Percentiles rank a stretch among this genome's conserved stretches.
phyloP scores from a whole-genome alignment of 1,140 invertebrate species.

The Andricus grossulariae region DNA sequence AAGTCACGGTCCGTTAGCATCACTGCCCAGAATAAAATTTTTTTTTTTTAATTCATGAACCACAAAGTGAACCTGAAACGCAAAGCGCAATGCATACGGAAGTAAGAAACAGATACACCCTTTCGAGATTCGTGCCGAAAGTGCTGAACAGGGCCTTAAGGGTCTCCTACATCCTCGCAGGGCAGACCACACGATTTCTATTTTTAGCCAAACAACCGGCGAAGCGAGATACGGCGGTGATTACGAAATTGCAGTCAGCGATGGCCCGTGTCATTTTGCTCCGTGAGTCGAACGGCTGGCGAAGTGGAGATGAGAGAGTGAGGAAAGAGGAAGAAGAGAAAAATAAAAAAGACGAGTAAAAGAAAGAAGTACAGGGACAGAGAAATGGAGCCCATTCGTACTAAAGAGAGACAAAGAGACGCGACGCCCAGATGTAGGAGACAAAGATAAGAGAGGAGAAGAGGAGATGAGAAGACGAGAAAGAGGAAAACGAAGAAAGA shows the following conservation, averaged over 20 bases:
- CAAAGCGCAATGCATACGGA: slow-evolving; percentile 8
- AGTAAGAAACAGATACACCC: slow-evolving; percentile 1
- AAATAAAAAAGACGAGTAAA: background rate
- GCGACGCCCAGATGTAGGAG: too few relatives aligned
- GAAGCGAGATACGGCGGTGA: slow-evolving; percentile 18
- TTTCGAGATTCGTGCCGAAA: slow-evolving; percentile 20
- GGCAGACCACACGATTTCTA: slow-evolving; percentile 16
- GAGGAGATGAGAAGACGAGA: background rate
- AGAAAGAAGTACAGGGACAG: slow-evolving; percentile 6
- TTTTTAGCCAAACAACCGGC: slow-evolving; percentile 24
- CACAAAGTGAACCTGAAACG: background rate
- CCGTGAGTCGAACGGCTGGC: background rate
- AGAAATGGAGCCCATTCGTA: background rate
- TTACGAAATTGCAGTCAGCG: slow-evolving; percentile 22
- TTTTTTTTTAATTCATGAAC: too few relatives aligned
- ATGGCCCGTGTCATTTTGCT: slow-evolving; percentile 18
- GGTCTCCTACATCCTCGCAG: slow-evolving; percentile 6
- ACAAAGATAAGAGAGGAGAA: background rate
- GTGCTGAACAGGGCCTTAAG: slow-evolving; percentile 4
- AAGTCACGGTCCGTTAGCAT: too few relatives aligned
- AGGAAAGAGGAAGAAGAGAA: background rate
- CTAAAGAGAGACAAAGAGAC: too few relatives aligned
- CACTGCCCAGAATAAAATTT: too few relatives aligned
- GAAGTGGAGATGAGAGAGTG: background rate
- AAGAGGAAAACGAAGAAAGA: slow-evolving; percentile 5